Conservation (phyloP, 2,113 vertebrate genomes). For the Syrrhaptes paradoxus region DNA sequence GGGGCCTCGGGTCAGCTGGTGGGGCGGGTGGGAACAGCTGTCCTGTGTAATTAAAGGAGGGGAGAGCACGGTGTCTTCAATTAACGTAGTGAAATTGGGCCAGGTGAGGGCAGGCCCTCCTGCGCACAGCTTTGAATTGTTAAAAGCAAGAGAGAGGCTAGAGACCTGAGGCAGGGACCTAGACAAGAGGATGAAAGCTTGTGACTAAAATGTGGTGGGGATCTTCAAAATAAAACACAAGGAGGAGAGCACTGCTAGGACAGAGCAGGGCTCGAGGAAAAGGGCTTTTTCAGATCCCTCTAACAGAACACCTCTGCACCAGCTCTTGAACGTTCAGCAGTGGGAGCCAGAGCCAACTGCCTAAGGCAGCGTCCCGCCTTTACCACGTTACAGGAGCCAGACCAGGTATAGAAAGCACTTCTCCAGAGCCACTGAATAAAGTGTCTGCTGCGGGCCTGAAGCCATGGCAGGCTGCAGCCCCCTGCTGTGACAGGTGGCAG, state of each 20-base stretch:
- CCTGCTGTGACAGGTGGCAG: neutral
- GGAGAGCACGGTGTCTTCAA: too few relatives aligned
- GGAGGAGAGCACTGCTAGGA: neutral
- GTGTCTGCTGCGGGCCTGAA: neutral
- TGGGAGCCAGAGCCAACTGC: too few relatives aligned
- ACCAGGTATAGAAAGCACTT: neutral
- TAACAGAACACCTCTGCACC: too few relatives aligned
- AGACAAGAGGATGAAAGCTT: too few relatives aligned
- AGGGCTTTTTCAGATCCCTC: neutral
- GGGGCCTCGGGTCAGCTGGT: too few relatives aligned
- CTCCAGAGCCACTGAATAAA: neutral
- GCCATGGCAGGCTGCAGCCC: neutral
- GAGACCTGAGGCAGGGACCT: too few relatives aligned
- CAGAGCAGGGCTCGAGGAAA: fast-evolving
- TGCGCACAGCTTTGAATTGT: too few relatives aligned
- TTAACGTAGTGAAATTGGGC: too few relatives aligned
- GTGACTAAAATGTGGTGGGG: too few relatives aligned
- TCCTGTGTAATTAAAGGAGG: too few relatives aligned
- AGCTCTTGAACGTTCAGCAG: fast-evolving
- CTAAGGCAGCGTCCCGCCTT: neutral
- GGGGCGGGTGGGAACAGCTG: too few relatives aligned
- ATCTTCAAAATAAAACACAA: neutral
- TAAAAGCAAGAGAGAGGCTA: neutral
- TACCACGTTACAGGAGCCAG: neutral
- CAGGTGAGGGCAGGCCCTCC: too few relatives aligned